Conservation (phyloP, 2,888 invertebrate genomes). For the Agrotis exclamationis region DNA sequence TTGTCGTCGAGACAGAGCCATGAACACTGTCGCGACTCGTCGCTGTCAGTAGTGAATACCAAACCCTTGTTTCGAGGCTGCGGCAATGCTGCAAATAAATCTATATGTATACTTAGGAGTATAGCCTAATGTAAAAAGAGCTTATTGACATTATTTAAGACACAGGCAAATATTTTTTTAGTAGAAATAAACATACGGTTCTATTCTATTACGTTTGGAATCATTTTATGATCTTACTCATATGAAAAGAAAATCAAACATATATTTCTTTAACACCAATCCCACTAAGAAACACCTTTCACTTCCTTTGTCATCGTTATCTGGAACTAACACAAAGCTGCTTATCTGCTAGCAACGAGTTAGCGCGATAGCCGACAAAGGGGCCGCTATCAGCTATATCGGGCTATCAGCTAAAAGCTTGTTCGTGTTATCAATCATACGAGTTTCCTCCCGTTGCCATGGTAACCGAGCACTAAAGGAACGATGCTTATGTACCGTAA, state of each 20-base stretch:
- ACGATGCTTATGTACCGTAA: conserved; percentile 19
- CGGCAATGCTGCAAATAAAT: no score
- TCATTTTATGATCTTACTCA: not conserved
- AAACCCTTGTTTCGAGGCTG: no score
- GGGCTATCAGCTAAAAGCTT: conserved; percentile 51
- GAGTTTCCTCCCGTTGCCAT: conserved; percentile 59
- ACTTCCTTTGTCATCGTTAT: conserved; percentile 20
- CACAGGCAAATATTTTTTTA: no score
- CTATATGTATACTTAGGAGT: no score
- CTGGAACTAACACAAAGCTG: conserved; percentile 16
- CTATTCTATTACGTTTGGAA: no score
- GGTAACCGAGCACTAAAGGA: conserved; percentile 30
- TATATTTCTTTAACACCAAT: not conserved
- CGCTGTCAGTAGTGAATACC: no score
- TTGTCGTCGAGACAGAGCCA: no score
- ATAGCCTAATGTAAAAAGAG: no score
- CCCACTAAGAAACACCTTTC: not conserved
- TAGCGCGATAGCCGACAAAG: conserved; percentile 33
- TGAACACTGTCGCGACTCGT: no score
- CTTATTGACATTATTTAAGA: no score
- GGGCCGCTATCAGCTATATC: conserved; percentile 13
- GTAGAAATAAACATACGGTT: no score
- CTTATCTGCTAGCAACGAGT: conserved; percentile 38
- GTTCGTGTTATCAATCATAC: conserved; percentile 58
- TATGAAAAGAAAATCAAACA: not conserved